A percentile compares a stretch with the other conserved stretches of the same genome.
phyloP scores from a whole-genome alignment of 2,888 invertebrate genomes.

The Helobdella robusta region DNA sequence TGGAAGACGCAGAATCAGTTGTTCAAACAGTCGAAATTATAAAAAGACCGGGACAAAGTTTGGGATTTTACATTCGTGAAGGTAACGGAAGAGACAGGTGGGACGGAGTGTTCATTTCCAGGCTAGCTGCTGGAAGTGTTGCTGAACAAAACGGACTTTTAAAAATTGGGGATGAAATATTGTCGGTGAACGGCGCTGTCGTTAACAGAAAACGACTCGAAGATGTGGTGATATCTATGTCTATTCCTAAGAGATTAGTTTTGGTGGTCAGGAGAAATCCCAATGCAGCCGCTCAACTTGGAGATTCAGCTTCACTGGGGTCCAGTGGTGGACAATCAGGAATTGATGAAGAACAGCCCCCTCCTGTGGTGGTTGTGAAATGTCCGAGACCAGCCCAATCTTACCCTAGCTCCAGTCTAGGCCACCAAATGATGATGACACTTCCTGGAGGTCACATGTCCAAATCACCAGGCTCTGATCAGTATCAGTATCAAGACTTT shows the following conservation, averaged over 20 bases:
- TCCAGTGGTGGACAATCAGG: constrained; percentile 22
- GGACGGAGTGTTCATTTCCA: constrained; percentile 94
- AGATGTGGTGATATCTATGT: constrained; percentile 98
- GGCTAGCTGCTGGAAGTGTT: constrained; percentile 87
- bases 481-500: constrained; percentile 22
- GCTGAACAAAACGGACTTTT: constrained; percentile 94
- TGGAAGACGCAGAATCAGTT: constrained; percentile 16
- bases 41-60: constrained; percentile 92
- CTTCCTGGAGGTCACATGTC: constrained; percentile 10
- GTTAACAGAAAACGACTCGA: constrained; percentile 94
- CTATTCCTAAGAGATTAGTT: constrained; percentile 87
- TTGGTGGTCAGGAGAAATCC: constrained; percentile 63
- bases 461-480: constrained; percentile 24
- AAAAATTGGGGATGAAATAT: constrained; percentile 93
- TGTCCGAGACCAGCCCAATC: constrained; percentile 17
- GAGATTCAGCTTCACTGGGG: constrained; percentile 17
- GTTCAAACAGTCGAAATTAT: constrained; percentile 76
- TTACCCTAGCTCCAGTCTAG: constrained; percentile 11
- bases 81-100: constrained; percentile 92
- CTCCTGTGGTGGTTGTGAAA: constrained; percentile 23
- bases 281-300: constrained; percentile 6
- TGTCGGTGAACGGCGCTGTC: constrained; percentile 93
- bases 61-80: constrained; percentile 93
- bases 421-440: constrained; percentile 19
- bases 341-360: constrained; percentile 21